Evolutionary conservation across 35 echinoderm and acorn worm genomes (phyloP).

Genomic region (Ophioderma brevispina): DNA sequence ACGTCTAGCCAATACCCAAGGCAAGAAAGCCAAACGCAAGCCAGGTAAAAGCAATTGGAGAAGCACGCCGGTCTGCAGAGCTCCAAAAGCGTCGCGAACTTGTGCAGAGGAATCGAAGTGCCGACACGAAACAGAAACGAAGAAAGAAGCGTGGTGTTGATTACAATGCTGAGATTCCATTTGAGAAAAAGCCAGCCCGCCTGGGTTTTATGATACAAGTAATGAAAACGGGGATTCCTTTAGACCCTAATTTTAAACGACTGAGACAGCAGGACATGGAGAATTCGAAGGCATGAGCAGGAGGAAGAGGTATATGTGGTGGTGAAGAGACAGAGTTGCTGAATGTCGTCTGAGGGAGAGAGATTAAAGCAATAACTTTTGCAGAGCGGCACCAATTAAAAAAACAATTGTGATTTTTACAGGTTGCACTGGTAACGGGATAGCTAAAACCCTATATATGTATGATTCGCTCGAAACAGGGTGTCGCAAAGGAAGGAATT

Average conservation of each 20-base stretch:
- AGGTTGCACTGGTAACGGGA: no score
- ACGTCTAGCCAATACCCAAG: slow-evolving; percentile 97
- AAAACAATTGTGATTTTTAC: neutral
- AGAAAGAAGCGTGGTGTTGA: slow-evolving; percentile 84
- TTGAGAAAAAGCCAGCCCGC: slow-evolving; percentile 98
- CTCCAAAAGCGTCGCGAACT: slow-evolving; percentile 93
- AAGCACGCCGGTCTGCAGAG: slow-evolving; percentile 84
- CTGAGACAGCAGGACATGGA: slow-evolving; percentile 90
- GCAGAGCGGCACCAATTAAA: neutral
- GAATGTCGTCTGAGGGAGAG: no score
- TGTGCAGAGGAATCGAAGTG: slow-evolving; percentile 78
- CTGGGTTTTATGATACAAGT: slow-evolving; percentile 85
- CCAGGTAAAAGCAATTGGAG: slow-evolving; percentile 92
- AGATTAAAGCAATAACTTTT: neutral
- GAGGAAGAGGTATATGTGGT: slow-evolving; percentile 72
- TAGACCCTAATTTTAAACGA: slow-evolving; percentile 91
- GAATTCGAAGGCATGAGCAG: slow-evolving; percentile 72
- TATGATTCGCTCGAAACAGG: no score
- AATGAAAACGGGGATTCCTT: slow-evolving; percentile 59
- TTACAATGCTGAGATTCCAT: slow-evolving; percentile 99
- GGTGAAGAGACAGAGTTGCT: neutral
- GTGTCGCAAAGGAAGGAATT: no score
- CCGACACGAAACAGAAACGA: slow-evolving; percentile 85
- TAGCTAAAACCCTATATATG: no score
- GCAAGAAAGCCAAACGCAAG: slow-evolving; percentile 98